Base-by-base conservation (phyloP, 1,140 invertebrate genomes). In the Pomacea maculata region DNA sequence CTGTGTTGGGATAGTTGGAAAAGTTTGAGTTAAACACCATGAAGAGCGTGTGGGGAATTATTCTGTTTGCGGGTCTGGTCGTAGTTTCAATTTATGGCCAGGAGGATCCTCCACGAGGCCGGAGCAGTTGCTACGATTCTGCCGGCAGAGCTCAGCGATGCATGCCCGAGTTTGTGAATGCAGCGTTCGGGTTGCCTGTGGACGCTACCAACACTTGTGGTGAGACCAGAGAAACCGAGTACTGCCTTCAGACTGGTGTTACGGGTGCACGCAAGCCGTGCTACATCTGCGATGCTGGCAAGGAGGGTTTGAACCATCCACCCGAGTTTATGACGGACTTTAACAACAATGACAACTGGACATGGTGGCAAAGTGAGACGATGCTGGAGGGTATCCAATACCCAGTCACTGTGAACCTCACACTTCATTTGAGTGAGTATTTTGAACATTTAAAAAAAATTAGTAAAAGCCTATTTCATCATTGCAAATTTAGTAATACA, bases 281-380 rank as follows among this genome's bases (percentile, higher is more conserved):
- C 85, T 93, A 95, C 72, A 83, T 91, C 92, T 91, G 89, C 84
- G 85, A 89, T 82, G 81, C 86, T 54, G 95, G 95, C 86, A 90
- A 92, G 86, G 93, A 87, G 80, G 88, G 88, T 25, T 93, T 93
- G 1, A 82, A 81, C 4, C 96, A 97, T 92, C 94, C 95, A 8
- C 93, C 95, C 1, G 90, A 92, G n/a, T 97, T 94, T 89, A 92
- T 99, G 74, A 99, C 97, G 0, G 98, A 99, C 91, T 94, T 96
- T 86, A 96, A 98, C 84, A 94, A 95, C 83, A 94, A 95, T 82
- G 94, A 96, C 70, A 96, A 97, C 88, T 94, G 95, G 82, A 99
- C 98, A 0, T 99, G 97, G 97, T 99, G 98, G 98, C 98, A 99
- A 89, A 98, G 97, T 6, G 96, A 98, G 87, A 99, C 98, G 0